These are phyloP conservation scores for Aplochiton taeniatus DNA, from an alignment of 2,797 vertebrate genomes.

Conservation along the genomic window DNA sequence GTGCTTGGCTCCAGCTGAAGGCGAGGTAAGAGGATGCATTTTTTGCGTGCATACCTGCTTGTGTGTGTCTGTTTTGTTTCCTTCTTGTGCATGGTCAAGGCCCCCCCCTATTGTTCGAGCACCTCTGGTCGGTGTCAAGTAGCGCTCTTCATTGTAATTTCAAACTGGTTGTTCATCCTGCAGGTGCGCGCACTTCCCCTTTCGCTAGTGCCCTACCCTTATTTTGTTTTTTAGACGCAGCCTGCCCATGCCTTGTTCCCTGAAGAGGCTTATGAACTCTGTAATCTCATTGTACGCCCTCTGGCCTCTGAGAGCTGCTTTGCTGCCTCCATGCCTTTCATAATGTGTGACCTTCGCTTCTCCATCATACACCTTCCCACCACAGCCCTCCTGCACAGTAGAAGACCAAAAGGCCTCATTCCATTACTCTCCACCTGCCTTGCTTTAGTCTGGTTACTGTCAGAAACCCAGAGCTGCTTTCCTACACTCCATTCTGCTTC, in stretches of 20 bases:
- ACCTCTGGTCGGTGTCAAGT: conserved; percentile 33
- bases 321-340: conserved; percentile 34
- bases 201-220: conserved; percentile 13
- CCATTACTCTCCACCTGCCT: conserved; percentile 60
- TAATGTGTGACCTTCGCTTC: background rate
- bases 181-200: conserved; percentile 31
- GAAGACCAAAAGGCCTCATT: conserved; percentile 54
- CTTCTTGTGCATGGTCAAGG: conserved; percentile 59
- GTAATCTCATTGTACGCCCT: conserved; percentile 45
- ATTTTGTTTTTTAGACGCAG: conserved; percentile 40
- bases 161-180: conserved; percentile 37
- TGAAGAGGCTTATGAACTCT: conserved; percentile 34
- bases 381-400: conserved; percentile 35
- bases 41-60: conserved; percentile 45
- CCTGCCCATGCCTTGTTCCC: conserved; percentile 51
- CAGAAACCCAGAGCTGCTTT: conserved; percentile 24
- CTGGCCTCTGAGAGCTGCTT: conserved; percentile 36
- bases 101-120: conserved; percentile 5
- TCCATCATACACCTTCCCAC: conserved; percentile 24
- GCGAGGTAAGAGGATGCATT: conserved; percentile 78
- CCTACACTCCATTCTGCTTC: conserved; percentile 41
- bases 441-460: conserved; percentile 51
- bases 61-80: conserved; percentile 28
- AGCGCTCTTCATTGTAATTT: conserved; percentile 12
- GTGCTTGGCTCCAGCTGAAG: conserved; percentile 75